Conservation (phyloP, 2,113 vertebrate species). For the Periophthalmodon schlosseri region DNA sequence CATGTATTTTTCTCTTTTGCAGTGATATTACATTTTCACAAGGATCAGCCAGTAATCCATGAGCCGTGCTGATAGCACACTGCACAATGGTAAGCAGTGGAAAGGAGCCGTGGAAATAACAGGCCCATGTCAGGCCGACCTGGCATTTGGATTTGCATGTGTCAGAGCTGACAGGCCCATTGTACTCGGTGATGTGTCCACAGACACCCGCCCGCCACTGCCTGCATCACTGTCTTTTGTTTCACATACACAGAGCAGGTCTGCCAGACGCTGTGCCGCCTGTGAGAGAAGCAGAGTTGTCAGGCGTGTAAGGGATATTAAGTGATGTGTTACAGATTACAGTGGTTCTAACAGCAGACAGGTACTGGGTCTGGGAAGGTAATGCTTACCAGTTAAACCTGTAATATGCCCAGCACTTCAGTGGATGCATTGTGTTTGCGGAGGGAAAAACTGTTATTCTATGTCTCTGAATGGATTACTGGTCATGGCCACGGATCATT, state of each 20-base stretch:
- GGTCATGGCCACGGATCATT: no score
- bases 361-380: background rate
- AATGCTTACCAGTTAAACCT: background rate
- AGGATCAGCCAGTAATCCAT: constrained; percentile 43
- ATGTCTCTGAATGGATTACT: no score
- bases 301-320: constrained; percentile 4
- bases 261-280: constrained; percentile 14
- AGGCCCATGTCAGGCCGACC: constrained; percentile 46
- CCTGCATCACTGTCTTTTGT: constrained; percentile 24
- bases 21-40: constrained; percentile 31
- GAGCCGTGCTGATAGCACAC: constrained; percentile 24
- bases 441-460: no score
- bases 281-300: constrained; percentile 14
- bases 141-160: constrained; percentile 47
- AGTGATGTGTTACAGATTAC: constrained; percentile 9
- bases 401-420: background rate
- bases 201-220: constrained; percentile 24
- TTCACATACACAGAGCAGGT: constrained; percentile 14
- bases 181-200: constrained; percentile 40
- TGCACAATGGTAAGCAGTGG: constrained; percentile 35
- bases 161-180: constrained; percentile 45
- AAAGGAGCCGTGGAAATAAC: constrained; percentile 39
- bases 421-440: no score
- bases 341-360: background rate
- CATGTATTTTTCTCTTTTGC: constrained; percentile 9